Percentiles rank a stretch among this genome's conserved stretches.
These are phyloP conservation scores for Melanotaenia parkinsoni DNA, from an alignment of 2,797 vertebrate species.

Conservation along the genomic window DNA sequence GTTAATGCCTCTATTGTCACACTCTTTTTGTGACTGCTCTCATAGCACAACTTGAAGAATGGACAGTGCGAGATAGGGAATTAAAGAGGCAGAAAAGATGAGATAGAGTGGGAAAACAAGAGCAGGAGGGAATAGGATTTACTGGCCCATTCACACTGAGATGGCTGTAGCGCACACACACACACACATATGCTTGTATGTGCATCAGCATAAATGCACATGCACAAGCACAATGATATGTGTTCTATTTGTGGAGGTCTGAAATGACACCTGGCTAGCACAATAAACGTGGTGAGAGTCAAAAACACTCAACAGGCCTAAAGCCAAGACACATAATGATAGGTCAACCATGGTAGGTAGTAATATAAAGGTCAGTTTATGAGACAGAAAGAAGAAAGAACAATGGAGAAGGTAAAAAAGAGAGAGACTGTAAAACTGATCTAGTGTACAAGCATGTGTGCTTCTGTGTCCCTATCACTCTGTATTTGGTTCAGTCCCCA, in stretches of 20 bases:
- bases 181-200: not conserved
- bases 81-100: constrained; percentile 67
- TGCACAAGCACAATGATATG: not conserved
- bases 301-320: constrained; percentile 30
- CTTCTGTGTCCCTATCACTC: constrained; percentile 74
- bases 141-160: constrained; percentile 48
- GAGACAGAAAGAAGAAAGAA: constrained; percentile 13
- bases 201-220: not conserved
- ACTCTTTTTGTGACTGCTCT: constrained; percentile 50
- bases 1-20: constrained; percentile 76
- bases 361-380: constrained; percentile 64
- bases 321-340: constrained; percentile 49
- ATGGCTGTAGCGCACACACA: constrained; percentile 27
- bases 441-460: constrained; percentile 73
- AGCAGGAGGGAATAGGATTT: constrained; percentile 55
- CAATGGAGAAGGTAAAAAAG: constrained; percentile 21
- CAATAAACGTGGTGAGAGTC: constrained; percentile 42
- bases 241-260: constrained; percentile 23
- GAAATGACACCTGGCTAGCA: constrained; percentile 46
- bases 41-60: constrained; percentile 41
- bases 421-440: constrained; percentile 66
- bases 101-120: constrained; percentile 58
- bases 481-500: constrained; percentile 78
- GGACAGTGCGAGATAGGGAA: constrained; percentile 60
- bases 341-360: constrained; percentile 21